A percentile compares a stretch with the other conserved stretches of the same genome.
Conservation (phyloP, 1,140 invertebrate species). For the Metaphire vulgaris region DNA sequence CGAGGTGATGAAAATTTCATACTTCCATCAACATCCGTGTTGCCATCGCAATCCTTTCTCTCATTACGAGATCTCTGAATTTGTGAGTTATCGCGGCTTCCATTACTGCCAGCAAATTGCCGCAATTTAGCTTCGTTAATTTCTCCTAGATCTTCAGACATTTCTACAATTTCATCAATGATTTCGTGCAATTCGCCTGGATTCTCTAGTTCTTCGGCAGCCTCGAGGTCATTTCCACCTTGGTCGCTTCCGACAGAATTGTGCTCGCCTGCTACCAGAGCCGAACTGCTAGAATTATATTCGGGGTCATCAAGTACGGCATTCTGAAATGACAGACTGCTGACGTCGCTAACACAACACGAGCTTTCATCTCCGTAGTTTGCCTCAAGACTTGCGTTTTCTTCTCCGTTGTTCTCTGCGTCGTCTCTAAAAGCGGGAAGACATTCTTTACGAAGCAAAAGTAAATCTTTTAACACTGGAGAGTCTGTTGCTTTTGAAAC, state of each 20-base stretch:
- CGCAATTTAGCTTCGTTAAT: too few species aligned
- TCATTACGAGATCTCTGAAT: too few species aligned
- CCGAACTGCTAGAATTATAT: background rate
- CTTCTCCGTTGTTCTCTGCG: background rate
- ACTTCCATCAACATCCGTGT: too few species aligned
- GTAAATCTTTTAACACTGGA: background rate
- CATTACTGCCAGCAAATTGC: too few species aligned
- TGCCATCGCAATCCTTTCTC: too few species aligned
- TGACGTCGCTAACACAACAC: slow-evolving; percentile 46
- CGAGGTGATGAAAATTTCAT: too few species aligned
- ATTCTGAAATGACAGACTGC: slow-evolving; percentile 47
- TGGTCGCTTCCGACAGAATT: background rate
- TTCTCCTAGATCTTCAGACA: background rate
- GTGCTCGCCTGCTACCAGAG: background rate
- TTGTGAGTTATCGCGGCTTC: too few species aligned
- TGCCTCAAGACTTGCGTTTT: slow-evolving; percentile 19
- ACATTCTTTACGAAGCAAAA: background rate
- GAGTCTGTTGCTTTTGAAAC: background rate
- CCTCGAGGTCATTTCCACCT: background rate
- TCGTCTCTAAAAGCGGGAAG: background rate
- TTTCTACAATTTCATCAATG: background rate
- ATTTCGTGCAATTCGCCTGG: background rate
- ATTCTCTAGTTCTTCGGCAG: background rate
- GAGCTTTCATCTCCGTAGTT: slow-evolving; percentile 45
- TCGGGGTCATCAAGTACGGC: slow-evolving; percentile 39